These are phyloP conservation scores for Peribatodes rhomboidaria DNA, from an alignment of 2,888 invertebrate genomes.

Conservation along the genomic window DNA sequence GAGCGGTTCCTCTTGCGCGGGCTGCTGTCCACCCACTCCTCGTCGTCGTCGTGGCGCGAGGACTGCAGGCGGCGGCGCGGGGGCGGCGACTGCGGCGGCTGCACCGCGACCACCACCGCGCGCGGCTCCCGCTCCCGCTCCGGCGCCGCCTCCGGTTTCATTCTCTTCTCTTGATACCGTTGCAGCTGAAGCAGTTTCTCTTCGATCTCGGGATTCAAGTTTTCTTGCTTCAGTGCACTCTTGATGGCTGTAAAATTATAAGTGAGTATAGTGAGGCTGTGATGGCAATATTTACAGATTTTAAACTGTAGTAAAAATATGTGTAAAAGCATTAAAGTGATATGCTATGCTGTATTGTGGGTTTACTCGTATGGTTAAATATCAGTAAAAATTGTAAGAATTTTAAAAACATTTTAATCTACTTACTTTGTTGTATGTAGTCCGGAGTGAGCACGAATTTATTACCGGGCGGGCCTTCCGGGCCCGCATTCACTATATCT, in stretches of 20 bases:
- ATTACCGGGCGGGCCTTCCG: constrained; percentile 67
- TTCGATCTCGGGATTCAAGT: constrained; percentile 96
- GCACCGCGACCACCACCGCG: constrained; percentile 57
- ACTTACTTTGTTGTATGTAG: constrained; percentile 97
- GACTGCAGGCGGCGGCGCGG: constrained; percentile 67
- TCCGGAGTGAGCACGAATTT: constrained; percentile 96
- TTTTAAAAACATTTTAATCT: constrained; percentile 31
- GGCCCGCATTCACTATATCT: constrained; percentile 71
- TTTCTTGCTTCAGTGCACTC: constrained; percentile 96
- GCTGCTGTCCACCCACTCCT: constrained; percentile 77
- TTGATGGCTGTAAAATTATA: constrained; percentile 91
- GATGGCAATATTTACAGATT: neutral
- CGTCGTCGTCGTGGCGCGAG: constrained; percentile 74
- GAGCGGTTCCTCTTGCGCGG: constrained; percentile 68
- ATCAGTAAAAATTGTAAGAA: neutral
- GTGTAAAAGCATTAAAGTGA: too few species aligned
- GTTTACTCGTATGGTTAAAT: neutral
- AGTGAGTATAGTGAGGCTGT: neutral
- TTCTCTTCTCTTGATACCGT: constrained; percentile 93
- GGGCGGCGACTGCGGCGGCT: constrained; percentile 60
- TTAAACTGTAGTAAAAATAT: too few species aligned
- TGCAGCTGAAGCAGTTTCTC: constrained; percentile 96
- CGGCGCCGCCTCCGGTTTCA: constrained; percentile 86
- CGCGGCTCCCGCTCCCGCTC: constrained; percentile 77
- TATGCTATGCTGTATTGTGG: neutral